Evolutionary conservation across 2,888 invertebrate species (phyloP).

Genomic region (Ganaspis brasiliensis): DNA sequence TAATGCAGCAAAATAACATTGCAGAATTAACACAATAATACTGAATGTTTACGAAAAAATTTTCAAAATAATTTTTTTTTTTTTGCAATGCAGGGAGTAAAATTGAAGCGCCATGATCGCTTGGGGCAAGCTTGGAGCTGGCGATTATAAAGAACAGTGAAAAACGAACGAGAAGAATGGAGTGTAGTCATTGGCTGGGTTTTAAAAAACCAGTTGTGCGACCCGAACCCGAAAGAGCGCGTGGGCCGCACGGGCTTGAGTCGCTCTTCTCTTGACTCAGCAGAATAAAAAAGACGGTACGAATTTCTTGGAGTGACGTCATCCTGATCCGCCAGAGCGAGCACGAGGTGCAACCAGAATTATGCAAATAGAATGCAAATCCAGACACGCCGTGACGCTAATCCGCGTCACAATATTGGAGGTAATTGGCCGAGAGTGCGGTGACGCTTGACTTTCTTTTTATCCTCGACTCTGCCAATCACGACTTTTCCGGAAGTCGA

Average conservation of each 20-base stretch:
- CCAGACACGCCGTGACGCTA: constrained; percentile 74
- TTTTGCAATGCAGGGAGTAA: no score
- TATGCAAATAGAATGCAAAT: constrained; percentile 80
- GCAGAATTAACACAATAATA: no score
- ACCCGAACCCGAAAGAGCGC: constrained; percentile 74
- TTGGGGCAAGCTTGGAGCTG: constrained; percentile 69
- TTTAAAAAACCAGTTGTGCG: constrained; percentile 80
- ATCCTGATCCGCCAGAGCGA: constrained; percentile 64
- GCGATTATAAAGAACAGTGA: constrained; percentile 79
- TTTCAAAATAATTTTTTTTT: no score
- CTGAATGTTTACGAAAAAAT: no score
- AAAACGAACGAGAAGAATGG: constrained; percentile 71
- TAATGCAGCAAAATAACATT: no score
- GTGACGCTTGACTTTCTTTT: constrained; percentile 65
- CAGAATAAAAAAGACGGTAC: constrained; percentile 7
- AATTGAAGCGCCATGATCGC: constrained; percentile 67
- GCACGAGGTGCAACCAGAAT: constrained; percentile 76
- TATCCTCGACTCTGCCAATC: constrained; percentile 41
- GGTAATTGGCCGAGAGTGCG: constrained; percentile 76
- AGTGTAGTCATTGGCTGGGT: constrained; percentile 77
- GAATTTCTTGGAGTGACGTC: constrained; percentile 64
- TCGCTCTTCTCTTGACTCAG: constrained; percentile 43
- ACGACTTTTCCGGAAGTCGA: not conserved
- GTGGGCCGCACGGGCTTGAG: constrained; percentile 76
- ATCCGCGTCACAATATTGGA: constrained; percentile 79